Percentiles rank a stretch among this genome's conserved stretches.
phyloP scores from a whole-genome alignment of 2,113 vertebrate genomes.

The Morphnarchus princeps region DNA sequence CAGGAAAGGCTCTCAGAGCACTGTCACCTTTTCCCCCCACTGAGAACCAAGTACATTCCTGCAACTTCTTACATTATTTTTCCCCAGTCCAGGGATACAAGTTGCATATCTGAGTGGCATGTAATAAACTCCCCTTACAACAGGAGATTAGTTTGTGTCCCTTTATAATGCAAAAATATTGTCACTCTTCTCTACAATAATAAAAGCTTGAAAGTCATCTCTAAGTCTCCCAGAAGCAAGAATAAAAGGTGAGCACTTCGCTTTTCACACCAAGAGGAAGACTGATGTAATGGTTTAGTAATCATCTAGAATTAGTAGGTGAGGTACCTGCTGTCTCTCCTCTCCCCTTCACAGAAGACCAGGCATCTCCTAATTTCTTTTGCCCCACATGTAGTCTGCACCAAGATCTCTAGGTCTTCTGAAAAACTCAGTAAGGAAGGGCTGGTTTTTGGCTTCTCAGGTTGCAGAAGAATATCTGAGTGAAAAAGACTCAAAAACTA shows the following conservation, averaged over 20 bases:
- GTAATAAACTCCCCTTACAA: background rate
- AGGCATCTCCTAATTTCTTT: background rate
- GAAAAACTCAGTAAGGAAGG: background rate
- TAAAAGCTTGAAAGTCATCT: background rate
- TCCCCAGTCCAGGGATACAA: background rate
- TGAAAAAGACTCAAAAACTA: background rate
- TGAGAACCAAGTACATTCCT: background rate
- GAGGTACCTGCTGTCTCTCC: background rate
- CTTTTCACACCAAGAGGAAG: background rate
- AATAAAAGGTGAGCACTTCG: background rate
- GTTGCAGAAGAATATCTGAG: background rate
- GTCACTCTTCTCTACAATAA: background rate
- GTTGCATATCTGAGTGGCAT: background rate
- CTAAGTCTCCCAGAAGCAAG: background rate
- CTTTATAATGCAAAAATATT: background rate
- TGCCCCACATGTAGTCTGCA: background rate
- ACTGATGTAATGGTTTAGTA: background rate
- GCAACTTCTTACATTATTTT: background rate
- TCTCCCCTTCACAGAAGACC: background rate
- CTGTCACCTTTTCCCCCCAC: conserved; percentile 8
- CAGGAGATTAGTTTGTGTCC: background rate
- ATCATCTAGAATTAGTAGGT: background rate
- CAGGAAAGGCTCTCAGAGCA: background rate
- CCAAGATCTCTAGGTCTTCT: background rate
- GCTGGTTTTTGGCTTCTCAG: background rate